A percentile compares a stretch with the other conserved stretches of the same genome.
Evolutionary conservation across 2,888 invertebrate genomes (phyloP).

Genomic region (Taphrorychus bicolor): DNA sequence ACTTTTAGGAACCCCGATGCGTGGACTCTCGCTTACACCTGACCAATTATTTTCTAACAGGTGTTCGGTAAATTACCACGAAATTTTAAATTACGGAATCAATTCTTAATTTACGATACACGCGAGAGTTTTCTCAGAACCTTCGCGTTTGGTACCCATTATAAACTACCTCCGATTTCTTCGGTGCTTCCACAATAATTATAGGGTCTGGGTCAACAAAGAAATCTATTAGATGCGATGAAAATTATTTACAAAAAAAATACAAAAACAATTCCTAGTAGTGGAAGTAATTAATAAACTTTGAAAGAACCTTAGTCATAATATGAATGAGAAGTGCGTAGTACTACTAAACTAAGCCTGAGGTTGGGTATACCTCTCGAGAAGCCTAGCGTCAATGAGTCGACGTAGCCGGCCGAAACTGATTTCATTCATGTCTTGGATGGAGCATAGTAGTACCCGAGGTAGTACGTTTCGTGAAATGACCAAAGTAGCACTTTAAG

Average conservation of each 20-base stretch:
- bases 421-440: constrained; percentile 55
- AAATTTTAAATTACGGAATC: constrained; percentile 13
- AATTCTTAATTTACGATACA: neutral
- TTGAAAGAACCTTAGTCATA: neutral
- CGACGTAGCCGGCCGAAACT: constrained; percentile 44
- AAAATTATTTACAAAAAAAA: neutral
- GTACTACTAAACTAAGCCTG: neutral
- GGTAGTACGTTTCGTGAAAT: constrained; percentile 55
- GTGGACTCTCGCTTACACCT: constrained; percentile 56
- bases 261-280: neutral
- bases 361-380: constrained; percentile 18
- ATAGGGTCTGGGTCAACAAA: neutral
- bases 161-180: neutral
- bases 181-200: neutral
- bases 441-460: constrained; percentile 53
- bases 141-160: neutral
- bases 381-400: constrained; percentile 32
- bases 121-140: constrained; percentile 3
- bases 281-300: neutral
- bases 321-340: constrained; percentile 9
- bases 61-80: constrained; percentile 43
- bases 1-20: constrained; percentile 47
- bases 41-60: constrained; percentile 53
- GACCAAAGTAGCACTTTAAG: constrained; percentile 51
- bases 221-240: neutral